These are phyloP conservation scores for Prunella strophiata DNA, from an alignment of 2,797 vertebrate genomes.

Conservation along the genomic window DNA sequence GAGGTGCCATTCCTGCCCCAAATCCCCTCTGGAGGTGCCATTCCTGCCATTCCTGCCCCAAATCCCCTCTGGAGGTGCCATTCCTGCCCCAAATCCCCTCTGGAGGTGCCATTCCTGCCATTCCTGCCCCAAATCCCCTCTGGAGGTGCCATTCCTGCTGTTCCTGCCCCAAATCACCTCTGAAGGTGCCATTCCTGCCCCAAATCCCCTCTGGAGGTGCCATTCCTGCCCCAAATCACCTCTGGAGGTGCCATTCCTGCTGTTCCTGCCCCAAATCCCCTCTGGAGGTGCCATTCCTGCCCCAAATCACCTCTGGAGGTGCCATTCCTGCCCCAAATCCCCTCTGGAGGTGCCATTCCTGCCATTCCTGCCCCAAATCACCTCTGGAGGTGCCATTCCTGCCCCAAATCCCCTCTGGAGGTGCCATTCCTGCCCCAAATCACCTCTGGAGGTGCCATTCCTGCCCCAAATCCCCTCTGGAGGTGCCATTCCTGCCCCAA, in stretches of 20 bases:
- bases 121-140: not conserved
- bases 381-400: not conserved
- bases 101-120: rapidly evolving
- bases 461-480: not conserved
- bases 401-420: not conserved
- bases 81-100: not conserved
- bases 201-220: not conserved
- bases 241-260: not conserved
- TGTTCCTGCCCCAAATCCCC: not conserved
- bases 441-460: too few species aligned
- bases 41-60: not conserved
- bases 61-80: not conserved
- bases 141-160: rapidly evolving
- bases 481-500: not conserved
- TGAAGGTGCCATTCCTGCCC: not conserved
- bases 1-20: not conserved
- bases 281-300: rapidly evolving
- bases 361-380: not conserved
- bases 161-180: not conserved
- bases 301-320: too few species aligned
- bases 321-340: not conserved
- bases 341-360: not conserved
- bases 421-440: too few species aligned
- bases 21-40: not conserved
- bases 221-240: not conserved